These are phyloP conservation scores for Neostethus bicornis DNA, from an alignment of 2,797 vertebrate species.

Conservation along the genomic window DNA sequence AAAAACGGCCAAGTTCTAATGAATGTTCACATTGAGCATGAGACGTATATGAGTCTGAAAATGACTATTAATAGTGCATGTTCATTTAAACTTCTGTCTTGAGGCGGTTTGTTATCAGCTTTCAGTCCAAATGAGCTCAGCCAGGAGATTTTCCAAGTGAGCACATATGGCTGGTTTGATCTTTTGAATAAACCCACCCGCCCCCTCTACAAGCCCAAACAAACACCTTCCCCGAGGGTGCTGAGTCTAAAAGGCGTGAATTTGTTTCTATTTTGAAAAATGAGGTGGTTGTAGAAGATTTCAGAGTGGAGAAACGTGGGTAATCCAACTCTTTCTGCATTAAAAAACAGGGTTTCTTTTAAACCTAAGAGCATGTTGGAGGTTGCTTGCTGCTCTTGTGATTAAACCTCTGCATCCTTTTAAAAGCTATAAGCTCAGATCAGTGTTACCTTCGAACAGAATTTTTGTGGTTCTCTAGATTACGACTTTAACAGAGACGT, in stretches of 20 bases:
- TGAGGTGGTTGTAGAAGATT: conserved; percentile 25
- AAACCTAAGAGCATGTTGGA: conserved; percentile 14
- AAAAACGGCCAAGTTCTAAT: conserved; percentile 23
- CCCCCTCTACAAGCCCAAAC: conserved; percentile 24
- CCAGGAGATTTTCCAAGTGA: conserved; percentile 54
- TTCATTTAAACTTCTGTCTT: conserved; percentile 49
- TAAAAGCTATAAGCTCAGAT: conserved; percentile 32
- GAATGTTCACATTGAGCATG: conserved; percentile 27
- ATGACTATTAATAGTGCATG: conserved; percentile 41
- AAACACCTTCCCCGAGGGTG: conserved; percentile 41
- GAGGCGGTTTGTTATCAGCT: conserved; percentile 43
- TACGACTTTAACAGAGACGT: conserved; percentile 29
- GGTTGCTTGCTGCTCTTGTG: conserved; percentile 40
- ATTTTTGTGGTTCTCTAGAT: conserved; percentile 29
- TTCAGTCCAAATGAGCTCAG: conserved; percentile 45
- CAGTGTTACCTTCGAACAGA: conserved; percentile 14
- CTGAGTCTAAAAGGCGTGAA: conserved; percentile 39
- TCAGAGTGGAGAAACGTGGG: conserved; percentile 31
- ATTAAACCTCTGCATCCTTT: conserved; percentile 20
- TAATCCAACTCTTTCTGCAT: conserved; percentile 30
- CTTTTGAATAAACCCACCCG: conserved; percentile 23
- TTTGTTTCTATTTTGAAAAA: conserved; percentile 61
- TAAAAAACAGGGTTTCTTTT: conserved; percentile 29
- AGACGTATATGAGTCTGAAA: conserved; percentile 24
- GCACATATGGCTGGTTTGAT: conserved; percentile 51